phyloP scores from a whole-genome alignment of 2,797 vertebrate genomes.

The Siniperca scherzeri region DNA sequence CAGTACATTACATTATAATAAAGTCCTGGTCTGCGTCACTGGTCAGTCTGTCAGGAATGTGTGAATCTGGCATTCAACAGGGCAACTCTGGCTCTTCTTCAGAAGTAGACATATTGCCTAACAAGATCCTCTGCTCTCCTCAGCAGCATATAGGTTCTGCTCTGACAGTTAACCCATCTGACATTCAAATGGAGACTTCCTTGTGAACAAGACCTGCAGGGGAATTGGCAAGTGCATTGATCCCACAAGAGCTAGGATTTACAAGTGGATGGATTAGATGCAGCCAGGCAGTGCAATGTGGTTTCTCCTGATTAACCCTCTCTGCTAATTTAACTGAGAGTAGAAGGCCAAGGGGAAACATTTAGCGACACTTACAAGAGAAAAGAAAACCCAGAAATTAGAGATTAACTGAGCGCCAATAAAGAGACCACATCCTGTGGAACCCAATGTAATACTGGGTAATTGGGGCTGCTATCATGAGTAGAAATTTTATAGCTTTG shows the following conservation, averaged over 20 bases:
- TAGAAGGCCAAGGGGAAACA: constrained; percentile 28
- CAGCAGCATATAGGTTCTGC: constrained; percentile 43
- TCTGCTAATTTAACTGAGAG: constrained; percentile 55
- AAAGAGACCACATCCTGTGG: constrained; percentile 7
- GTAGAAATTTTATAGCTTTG: background rate
- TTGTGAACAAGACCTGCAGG: constrained; percentile 47
- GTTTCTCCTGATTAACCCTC: constrained; percentile 63
- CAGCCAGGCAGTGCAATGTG: constrained; percentile 50
- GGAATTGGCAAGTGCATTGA: constrained; percentile 65
- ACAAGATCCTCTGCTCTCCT: constrained; percentile 45
- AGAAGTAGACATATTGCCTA: constrained; percentile 44
- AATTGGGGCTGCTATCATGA: background rate
- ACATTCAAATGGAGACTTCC: constrained; percentile 62
- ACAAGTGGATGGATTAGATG: constrained; percentile 58
- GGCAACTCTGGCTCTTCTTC: constrained; percentile 21
- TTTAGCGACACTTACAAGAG: background rate
- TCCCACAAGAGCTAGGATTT: constrained; percentile 61
- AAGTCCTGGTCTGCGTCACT: background rate
- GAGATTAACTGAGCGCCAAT: constrained; percentile 13
- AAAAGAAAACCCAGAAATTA: constrained; percentile 27
- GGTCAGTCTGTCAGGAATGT: constrained; percentile 13
- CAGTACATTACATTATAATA: background rate
- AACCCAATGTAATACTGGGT: background rate
- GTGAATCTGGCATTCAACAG: constrained; percentile 35
- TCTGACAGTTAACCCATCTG: constrained; percentile 64